Evolutionary conservation across 2,888 invertebrate genomes (phyloP), one percentile per base, ranked within the genome.

Genomic region (Torymus auratus): DNA sequence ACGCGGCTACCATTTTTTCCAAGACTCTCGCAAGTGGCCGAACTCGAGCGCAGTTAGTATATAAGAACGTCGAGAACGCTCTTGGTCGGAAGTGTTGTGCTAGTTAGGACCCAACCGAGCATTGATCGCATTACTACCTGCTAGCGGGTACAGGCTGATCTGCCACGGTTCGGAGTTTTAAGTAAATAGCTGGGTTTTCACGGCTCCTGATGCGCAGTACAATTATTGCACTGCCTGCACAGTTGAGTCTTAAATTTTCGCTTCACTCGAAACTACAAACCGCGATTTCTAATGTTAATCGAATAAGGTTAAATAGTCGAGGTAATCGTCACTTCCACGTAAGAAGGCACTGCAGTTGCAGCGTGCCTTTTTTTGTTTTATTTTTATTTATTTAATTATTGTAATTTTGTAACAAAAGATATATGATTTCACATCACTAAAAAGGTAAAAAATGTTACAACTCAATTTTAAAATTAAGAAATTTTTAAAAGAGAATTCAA

Each of bases 191-290:
- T 55, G n/a, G 23, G 20, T n/a, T 28, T 58, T 17, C 55, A 20
- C 68, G 68, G 23, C 68, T 68, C 68, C 68, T 55, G 68, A 68
- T 68, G 68, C 68, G 68, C 68, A 41, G 11, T 64, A 50, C 41
- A 28, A 28, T 17, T 7, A n/a, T n/a, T 17, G 11, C 15, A 58
- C n/a, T 13, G 12, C 23, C 68, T 20, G 55, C 14, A 7, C 23
- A n/a, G 13, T 41, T 41, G 41, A 41, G 41, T 41, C 41, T 7
- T 41, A 41, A 41, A 41, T 41, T 41, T 5, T 41, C 41, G 41
- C 41, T 41, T 41, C 41, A 41, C 41, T 41, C 41, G 41, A 41
- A 41, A 41, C 41, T 41, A 41, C 41, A 41, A 41, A 41, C 41
- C 41, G 41, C 41, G 41, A 41, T 41, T 41, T 41, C 41, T 41